A percentile compares a stretch with the other conserved stretches of the same genome.
phyloP scores from a whole-genome alignment of 2,113 vertebrate genomes.

The Lonchura striata region DNA sequence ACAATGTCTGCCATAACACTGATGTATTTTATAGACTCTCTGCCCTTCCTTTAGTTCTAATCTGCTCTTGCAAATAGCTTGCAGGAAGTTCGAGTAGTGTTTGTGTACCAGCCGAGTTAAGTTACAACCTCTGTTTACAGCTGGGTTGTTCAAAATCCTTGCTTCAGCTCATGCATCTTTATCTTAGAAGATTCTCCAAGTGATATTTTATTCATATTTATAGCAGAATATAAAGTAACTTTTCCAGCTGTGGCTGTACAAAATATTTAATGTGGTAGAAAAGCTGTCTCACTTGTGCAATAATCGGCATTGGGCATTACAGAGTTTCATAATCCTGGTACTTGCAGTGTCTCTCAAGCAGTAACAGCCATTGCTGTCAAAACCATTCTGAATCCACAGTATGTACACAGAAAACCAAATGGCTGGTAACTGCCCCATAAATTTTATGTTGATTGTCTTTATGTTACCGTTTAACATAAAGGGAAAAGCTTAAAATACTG shows the following conservation, averaged over 20 bases:
- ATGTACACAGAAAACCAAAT: background rate
- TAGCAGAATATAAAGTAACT: background rate
- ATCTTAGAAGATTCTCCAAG: background rate
- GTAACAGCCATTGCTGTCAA: background rate
- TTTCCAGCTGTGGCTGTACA: background rate
- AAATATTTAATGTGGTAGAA: background rate
- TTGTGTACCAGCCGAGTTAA: background rate
- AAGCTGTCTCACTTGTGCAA: background rate
- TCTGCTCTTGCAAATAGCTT: background rate
- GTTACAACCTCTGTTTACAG: background rate
- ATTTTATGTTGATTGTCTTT: conserved; percentile 4
- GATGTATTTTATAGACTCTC: background rate
- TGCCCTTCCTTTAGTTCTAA: background rate
- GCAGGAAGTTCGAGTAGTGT: background rate
- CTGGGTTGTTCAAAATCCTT: background rate
- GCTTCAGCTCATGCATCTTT: background rate
- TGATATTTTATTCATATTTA: background rate
- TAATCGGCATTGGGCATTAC: background rate
- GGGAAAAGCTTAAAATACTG: background rate
- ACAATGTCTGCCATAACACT: background rate
- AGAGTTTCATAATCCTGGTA: background rate
- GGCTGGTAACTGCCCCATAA: background rate
- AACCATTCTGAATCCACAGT: background rate
- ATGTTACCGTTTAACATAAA: background rate
- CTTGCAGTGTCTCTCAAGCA: background rate